Evolutionary conservation across 2,888 invertebrate species (phyloP).

Genomic region (Mactromeris polynyma): DNA sequence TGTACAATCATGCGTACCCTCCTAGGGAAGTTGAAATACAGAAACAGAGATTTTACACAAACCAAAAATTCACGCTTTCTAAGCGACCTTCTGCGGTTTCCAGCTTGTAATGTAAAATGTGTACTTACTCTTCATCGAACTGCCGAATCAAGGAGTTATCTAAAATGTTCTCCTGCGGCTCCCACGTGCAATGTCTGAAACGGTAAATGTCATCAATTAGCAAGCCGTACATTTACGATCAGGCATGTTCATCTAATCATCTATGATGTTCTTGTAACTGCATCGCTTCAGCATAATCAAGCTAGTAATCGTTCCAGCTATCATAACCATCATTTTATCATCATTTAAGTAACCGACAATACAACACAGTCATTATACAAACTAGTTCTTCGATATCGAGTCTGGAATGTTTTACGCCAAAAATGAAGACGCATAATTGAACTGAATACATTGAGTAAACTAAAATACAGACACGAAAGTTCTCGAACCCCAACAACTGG

Average conservation of each 20-base stretch:
- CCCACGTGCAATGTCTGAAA: conserved; percentile 95
- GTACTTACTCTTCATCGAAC: conserved; percentile 90
- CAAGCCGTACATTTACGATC: not conserved
- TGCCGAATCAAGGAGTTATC: conserved; percentile 96
- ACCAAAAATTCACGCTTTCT: not conserved
- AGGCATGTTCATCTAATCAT: too few species aligned
- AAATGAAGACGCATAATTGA: too few species aligned
- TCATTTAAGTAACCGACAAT: too few species aligned
- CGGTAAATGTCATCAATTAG: not conserved
- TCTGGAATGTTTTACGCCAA: too few species aligned
- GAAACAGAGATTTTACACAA: not conserved
- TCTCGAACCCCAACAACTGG: too few species aligned
- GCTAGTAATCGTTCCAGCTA: not conserved
- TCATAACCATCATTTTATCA: not conserved
- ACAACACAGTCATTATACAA: too few species aligned
- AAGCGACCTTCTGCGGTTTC: not conserved
- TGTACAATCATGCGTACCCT: not conserved
- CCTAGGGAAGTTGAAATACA: not conserved
- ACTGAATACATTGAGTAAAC: too few species aligned
- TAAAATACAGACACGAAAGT: too few species aligned
- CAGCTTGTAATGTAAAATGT: not conserved
- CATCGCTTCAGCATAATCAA: not conserved
- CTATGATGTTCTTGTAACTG: not conserved
- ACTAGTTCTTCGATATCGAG: too few species aligned
- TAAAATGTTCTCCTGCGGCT: conserved; percentile 98